Conservation (phyloP, 2,888 invertebrate species). For the Camptogramma bilineatum region DNA sequence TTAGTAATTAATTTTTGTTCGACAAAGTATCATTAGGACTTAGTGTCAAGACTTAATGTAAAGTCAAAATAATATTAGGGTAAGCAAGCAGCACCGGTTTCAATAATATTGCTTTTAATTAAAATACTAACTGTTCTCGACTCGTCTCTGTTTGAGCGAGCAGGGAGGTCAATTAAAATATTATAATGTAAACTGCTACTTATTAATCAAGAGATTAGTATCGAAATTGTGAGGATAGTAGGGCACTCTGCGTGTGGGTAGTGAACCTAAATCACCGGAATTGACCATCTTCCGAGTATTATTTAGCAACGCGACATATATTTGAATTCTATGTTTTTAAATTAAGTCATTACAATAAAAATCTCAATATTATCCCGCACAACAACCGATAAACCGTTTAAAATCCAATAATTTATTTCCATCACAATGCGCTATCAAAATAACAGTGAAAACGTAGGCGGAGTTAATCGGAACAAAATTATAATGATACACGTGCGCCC, state of each 20-base stretch:
- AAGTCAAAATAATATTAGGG: not conserved
- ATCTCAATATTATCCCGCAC: constrained; percentile 37
- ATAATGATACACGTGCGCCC: constrained; percentile 58
- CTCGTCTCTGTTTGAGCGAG: not conserved
- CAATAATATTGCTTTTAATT: not conserved
- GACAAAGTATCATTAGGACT: not conserved
- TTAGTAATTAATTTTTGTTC: constrained; percentile 6
- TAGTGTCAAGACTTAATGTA: not conserved
- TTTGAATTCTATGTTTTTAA: constrained; percentile 40
- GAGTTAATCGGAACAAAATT: constrained; percentile 57
- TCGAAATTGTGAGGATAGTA: constrained; percentile 1
- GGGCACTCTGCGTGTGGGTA: constrained; percentile 22
- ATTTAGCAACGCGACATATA: constrained; percentile 16
- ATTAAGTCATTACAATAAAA: constrained; percentile 43
- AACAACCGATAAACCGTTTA: constrained; percentile 41
- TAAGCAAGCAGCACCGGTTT: not conserved
- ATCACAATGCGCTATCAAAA: constrained; percentile 47
- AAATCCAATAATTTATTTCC: constrained; percentile 43
- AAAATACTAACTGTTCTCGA: not conserved
- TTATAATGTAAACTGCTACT: not conserved
- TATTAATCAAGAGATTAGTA: constrained; percentile 4
- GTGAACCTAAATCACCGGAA: constrained; percentile 29
- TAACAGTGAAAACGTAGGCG: constrained; percentile 56
- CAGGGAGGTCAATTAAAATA: constrained; percentile 1
- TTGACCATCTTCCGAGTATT: constrained; percentile 15